Base-by-base conservation (phyloP, 1,140 invertebrate species). In the Schlechtendalia chinensis region DNA sequence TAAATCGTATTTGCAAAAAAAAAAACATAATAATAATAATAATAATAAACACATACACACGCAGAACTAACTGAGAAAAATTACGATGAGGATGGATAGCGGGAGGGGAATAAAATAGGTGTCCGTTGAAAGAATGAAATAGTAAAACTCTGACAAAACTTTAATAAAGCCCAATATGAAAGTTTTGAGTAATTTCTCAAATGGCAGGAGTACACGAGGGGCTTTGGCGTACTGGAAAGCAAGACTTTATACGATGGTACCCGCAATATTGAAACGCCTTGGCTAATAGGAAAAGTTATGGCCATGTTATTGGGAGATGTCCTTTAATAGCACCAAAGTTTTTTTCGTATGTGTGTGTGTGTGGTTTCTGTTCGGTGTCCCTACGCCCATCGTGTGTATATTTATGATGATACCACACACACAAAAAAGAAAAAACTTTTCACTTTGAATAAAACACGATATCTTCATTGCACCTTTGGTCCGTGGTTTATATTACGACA, bases 81-180 rank as follows among this genome's bases (percentile, higher is more conserved):
- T 22, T 29, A 39, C n/a, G 19, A 45, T n/a, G 29, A 16, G 6
- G 14, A 10, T 24, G 27, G 11, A 12, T 11, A 8, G 24, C 50
- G 16, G 56, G 54, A n/a, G 63, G 19, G 29, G 61, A 61, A 63
- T 50, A 59, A 22, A 79, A 63, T 63, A 63, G 54, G 72, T 59
- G 72, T 77, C 53, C 53, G 54, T 77, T 12, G 39, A 58, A 77
- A 59, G 32, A 77, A 22, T 19, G 39, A 58, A 79, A 63, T 61
- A 75, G 72, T 39, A 22, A 77, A 61, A 77, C 58, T 63, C 39
- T 29, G 58, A 79, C 56, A 63, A 79, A 79, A 79, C 58, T 79
- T 79, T 79, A 79, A 79, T 79, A 79, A 79, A 61, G 75, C 75
- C 56, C 58, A 79, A 59, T 79, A 79, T 63, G 75, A 79, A 79